Percentiles rank a stretch among this genome's conserved stretches.
Conservation (phyloP, 2,797 vertebrate species). For the Melanogrammus aeglefinus region DNA sequence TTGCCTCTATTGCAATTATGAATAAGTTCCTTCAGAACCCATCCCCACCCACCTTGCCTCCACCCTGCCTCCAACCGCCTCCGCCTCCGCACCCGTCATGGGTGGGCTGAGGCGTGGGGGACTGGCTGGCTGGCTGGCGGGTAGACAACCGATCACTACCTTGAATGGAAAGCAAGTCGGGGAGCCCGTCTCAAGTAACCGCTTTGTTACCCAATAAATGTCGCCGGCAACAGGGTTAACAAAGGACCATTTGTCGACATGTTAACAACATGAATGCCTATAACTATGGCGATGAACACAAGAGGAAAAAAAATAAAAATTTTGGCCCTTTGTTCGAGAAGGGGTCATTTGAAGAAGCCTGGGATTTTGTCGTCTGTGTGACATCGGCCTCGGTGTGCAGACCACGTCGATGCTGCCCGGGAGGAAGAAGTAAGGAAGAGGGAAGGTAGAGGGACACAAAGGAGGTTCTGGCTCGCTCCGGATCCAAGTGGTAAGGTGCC, state of each 20-base stretch:
- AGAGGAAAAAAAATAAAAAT: background rate
- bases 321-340: constrained; percentile 34
- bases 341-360: constrained; percentile 34
- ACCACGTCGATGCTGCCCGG: constrained; percentile 31
- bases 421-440: constrained; percentile 4
- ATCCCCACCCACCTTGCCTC: background rate
- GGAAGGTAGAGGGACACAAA: constrained; percentile 39
- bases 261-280: constrained; percentile 74
- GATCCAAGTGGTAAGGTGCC: constrained; percentile 52
- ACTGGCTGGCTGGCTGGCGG: constrained; percentile 59
- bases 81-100: constrained; percentile 70
- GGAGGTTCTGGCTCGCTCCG: constrained; percentile 21
- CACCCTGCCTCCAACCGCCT: constrained; percentile 32
- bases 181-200: constrained; percentile 78
- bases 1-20: constrained; percentile 75
- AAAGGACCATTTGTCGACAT: constrained; percentile 82
- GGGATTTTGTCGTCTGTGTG: constrained; percentile 27
- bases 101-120: constrained; percentile 75
- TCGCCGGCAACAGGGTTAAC: constrained; percentile 74
- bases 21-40: constrained; percentile 64
- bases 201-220: constrained; percentile 80
- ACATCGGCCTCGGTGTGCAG: constrained; percentile 24
- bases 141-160: constrained; percentile 77
- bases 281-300: constrained; percentile 58
- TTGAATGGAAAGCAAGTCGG: constrained; percentile 76